Base-by-base conservation (phyloP, 2,888 invertebrate genomes). In the Congeria kusceri region DNA sequence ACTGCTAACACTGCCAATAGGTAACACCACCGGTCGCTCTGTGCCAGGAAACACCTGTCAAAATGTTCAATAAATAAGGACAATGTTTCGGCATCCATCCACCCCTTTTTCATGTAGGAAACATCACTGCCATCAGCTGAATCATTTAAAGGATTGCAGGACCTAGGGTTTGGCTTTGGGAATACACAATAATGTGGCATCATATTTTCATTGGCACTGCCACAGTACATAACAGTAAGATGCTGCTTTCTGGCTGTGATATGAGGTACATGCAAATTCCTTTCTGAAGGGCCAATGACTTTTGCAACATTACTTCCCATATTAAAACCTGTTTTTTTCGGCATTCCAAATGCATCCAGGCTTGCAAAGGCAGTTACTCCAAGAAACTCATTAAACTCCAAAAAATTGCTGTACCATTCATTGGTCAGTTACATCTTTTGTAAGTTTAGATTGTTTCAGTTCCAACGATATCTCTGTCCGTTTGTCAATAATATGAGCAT, bases 41-140 rank as follows among this genome's bases (percentile, higher is more conserved):
- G 28, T 20, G 28, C 69, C 74, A 27, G 58, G n/a, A n/a, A 25
- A 20, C n/a, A 9, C 20, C 2, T 53, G 20, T 53, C 53, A 53
- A 53, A 53, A 20, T 53, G 53, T 1, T 53, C 53, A 11, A 53
- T 53, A 18, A 53, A 53, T 18, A 5, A 2, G 1, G 4, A 5
- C 2, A 53, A 53, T n/a, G 5, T 53, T 13, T 5, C 20, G 1
- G 53, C 7, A 18, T 53, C 11, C 53, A 53, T 53, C 53, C 53
- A 53, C 3, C 7, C 53, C n/a, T 11, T 53, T 53, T 53, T 5
- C 1, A 9, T 53, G 9, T 53, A 53, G 1, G 53, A 15, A 53
- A 53, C n/a, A 53, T 4, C 53, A 2, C 3, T 13, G 9, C 53
- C 53, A 2, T 53, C 20, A 4, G 20, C n/a, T 20, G 53, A 53